Percentiles rank a stretch among this genome's conserved stretches.
Conservation (phyloP, 2,888 invertebrate species). For the Troilus luridus region DNA sequence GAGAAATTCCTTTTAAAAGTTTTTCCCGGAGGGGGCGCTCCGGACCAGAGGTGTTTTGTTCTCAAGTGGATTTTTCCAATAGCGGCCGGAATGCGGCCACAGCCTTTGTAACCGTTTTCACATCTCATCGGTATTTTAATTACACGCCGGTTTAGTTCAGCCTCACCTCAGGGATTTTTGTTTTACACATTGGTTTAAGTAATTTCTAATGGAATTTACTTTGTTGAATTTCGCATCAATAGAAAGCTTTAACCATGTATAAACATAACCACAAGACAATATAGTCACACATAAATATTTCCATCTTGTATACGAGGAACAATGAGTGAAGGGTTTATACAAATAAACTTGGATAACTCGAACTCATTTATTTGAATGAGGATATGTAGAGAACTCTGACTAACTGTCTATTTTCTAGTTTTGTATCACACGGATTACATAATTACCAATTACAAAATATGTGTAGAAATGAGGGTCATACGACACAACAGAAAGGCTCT, state of each 20-base stretch:
- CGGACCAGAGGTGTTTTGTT: slow-evolving; percentile 33
- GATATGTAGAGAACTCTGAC: too few species aligned
- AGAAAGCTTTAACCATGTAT: background rate
- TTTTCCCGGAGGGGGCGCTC: background rate
- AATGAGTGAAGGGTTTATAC: too few species aligned
- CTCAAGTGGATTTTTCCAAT: slow-evolving; percentile 46
- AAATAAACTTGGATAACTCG: too few species aligned
- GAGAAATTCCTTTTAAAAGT: slow-evolving; percentile 40
- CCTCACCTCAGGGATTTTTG: background rate
- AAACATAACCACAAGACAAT: background rate
- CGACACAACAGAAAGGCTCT: too few species aligned
- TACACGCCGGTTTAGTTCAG: slow-evolving; percentile 17
- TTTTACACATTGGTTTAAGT: background rate
- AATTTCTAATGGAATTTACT: background rate
- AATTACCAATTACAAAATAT: too few species aligned
- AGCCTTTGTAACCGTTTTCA: slow-evolving; percentile 47
- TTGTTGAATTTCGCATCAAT: too few species aligned
- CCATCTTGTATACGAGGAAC: too few species aligned
- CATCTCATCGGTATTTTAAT: slow-evolving; percentile 46
- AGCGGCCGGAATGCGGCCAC: slow-evolving; percentile 26
- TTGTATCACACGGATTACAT: too few species aligned
- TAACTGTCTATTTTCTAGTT: too few species aligned
- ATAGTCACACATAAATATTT: too few species aligned
- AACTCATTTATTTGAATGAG: too few species aligned
- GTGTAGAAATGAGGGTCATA: too few species aligned